Conservation (phyloP, 2,888 invertebrate genomes). For the Tetragnatha montana region DNA sequence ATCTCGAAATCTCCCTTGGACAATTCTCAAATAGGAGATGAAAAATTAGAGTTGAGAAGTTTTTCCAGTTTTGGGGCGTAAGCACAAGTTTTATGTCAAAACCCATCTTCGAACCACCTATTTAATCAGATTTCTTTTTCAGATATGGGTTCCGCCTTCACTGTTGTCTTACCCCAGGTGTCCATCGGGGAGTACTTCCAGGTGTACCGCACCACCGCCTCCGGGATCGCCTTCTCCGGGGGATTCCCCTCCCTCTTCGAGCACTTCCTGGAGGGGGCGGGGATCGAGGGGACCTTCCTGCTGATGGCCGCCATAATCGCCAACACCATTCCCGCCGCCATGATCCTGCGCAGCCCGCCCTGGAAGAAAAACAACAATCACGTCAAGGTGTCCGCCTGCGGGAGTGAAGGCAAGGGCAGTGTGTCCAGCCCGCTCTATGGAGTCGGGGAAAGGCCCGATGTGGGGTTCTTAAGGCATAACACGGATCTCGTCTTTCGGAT, state of each 20-base stretch:
- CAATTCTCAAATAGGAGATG: too few relatives aligned
- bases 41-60: too few relatives aligned
- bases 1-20: too few relatives aligned
- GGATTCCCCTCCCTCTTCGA: constrained; percentile 70
- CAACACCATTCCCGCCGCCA: constrained; percentile 61
- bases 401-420: neutral
- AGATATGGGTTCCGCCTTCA: constrained; percentile 51
- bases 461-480: neutral
- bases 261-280: constrained; percentile 44
- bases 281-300: constrained; percentile 68
- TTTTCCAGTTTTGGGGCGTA: too few relatives aligned
- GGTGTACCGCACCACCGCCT: constrained; percentile 68
- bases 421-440: neutral
- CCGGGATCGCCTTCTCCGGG: constrained; percentile 72
- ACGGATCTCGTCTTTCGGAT: neutral
- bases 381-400: neutral
- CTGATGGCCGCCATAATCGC: constrained; percentile 63
- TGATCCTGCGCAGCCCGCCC: constrained; percentile 40
- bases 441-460: neutral
- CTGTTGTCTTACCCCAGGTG: constrained; percentile 51
- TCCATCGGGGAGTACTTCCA: constrained; percentile 71
- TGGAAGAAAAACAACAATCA: constrained; percentile 18
- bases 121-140: neutral
- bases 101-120: too few relatives aligned
- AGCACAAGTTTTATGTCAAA: too few relatives aligned